A percentile compares a stretch with the other conserved stretches of the same genome.
Evolutionary conservation across 2,113 vertebrate species (phyloP).

Genomic region (Elgaria multicarinata): DNA sequence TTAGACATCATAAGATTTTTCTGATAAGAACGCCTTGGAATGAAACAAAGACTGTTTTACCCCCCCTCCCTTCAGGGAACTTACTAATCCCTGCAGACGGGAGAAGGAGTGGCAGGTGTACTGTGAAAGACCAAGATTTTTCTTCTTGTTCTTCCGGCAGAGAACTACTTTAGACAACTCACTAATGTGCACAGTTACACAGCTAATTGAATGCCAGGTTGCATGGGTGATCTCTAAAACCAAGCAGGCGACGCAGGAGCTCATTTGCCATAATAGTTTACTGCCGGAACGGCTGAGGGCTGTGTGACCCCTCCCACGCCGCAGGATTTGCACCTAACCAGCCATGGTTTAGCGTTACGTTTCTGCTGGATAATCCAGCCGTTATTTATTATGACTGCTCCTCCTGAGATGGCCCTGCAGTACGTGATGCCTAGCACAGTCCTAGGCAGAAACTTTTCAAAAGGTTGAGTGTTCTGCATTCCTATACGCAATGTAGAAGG

Average conservation of each 20-base stretch:
- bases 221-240: neutral
- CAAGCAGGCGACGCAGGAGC: accelerated
- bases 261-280: accelerated
- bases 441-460: neutral
- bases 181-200: accelerated
- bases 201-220: neutral
- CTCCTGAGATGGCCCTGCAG: neutral
- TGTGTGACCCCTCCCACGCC: neutral
- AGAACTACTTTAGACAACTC: accelerated
- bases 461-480: neutral
- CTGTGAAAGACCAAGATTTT: accelerated
- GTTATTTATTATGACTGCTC: neutral
- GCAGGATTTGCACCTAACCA: neutral
- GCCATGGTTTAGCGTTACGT: neutral
- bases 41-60: neutral
- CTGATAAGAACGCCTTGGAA: neutral
- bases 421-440: neutral
- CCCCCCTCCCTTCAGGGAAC: conserved; percentile 32
- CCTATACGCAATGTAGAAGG: neutral
- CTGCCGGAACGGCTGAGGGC: neutral
- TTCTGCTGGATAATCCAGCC: neutral
- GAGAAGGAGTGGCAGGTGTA: neutral
- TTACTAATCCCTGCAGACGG: neutral
- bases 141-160: neutral
- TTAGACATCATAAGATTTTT: conserved; percentile 47